Conservation (phyloP, 2,797 vertebrate genomes). For the Acomys russatus region DNA sequence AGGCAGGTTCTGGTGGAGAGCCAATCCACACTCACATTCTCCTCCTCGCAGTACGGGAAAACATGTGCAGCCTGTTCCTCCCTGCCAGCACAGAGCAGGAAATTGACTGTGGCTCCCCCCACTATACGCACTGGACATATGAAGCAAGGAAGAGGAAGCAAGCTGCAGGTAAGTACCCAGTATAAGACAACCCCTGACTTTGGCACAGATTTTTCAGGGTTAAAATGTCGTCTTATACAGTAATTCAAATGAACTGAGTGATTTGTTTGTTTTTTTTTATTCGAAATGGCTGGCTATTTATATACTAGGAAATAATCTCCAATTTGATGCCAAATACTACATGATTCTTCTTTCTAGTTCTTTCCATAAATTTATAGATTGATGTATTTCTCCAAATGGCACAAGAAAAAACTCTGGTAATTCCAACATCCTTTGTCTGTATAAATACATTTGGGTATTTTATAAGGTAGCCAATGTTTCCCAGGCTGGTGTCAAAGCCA, state of each 20-base stretch:
- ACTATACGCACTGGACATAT: no score
- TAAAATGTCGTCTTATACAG: no score
- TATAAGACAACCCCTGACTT: no score
- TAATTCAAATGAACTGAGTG: slow-evolving; percentile 33
- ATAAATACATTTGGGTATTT: not conserved
- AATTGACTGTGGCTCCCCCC: no score
- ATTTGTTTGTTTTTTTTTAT: not conserved
- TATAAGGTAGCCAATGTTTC: not conserved
- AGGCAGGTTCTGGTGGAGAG: no score
- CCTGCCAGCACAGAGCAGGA: no score
- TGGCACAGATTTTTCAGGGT: no score
- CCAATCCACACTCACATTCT: no score
- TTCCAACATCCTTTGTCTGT: not conserved
- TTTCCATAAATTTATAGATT: slow-evolving; percentile 31
- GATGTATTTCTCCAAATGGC: not conserved
- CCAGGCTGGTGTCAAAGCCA: not conserved
- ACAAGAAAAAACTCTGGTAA: not conserved
- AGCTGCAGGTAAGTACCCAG: no score
- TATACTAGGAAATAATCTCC: slow-evolving; percentile 21
- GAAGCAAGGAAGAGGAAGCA: no score
- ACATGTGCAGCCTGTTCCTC: no score
- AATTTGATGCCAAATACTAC: not conserved
- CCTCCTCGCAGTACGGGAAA: no score
- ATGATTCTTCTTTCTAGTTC: not conserved
- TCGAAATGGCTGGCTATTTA: not conserved